phyloP scores from a whole-genome alignment of 2,888 invertebrate genomes.

The Limenitis camilla region DNA sequence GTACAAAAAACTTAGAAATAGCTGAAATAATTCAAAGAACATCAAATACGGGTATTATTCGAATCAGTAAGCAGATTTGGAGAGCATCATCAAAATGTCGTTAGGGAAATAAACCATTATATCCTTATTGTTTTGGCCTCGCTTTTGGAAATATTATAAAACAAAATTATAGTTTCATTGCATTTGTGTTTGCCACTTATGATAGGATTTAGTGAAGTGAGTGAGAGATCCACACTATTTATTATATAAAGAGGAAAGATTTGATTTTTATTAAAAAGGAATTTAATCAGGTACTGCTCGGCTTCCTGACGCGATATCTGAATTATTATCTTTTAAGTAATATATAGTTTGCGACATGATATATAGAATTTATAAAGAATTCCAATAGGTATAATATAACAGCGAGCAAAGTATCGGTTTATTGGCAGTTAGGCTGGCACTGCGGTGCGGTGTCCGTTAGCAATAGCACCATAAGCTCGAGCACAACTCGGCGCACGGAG shows the following conservation, averaged over 20 bases:
- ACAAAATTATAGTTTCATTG: constrained; percentile 6
- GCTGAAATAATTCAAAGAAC: background rate
- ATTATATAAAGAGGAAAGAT: no score
- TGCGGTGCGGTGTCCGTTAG: constrained; percentile 2
- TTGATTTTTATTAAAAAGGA: no score
- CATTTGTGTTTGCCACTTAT: background rate
- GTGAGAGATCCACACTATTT: no score
- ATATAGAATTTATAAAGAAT: no score
- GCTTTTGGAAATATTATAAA: constrained; percentile 3
- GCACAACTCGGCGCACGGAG: constrained; percentile 14
- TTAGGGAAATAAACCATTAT: constrained; percentile 19
- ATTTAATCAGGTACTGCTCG: no score
- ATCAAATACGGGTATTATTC: background rate
- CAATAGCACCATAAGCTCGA: background rate
- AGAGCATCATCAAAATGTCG: constrained; percentile 19
- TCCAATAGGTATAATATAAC: background rate
- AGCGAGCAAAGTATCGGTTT: background rate
- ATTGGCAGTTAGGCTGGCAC: constrained; percentile 3
- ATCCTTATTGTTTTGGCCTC: constrained; percentile 10
- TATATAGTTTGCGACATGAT: background rate
- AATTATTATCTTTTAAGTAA: background rate
- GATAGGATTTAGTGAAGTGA: no score
- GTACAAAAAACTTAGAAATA: background rate
- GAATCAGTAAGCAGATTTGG: constrained; percentile 4
- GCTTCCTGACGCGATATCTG: no score